Evolutionary conservation across 2,888 invertebrate genomes (phyloP).

Genomic region (Fragum sueziense): DNA sequence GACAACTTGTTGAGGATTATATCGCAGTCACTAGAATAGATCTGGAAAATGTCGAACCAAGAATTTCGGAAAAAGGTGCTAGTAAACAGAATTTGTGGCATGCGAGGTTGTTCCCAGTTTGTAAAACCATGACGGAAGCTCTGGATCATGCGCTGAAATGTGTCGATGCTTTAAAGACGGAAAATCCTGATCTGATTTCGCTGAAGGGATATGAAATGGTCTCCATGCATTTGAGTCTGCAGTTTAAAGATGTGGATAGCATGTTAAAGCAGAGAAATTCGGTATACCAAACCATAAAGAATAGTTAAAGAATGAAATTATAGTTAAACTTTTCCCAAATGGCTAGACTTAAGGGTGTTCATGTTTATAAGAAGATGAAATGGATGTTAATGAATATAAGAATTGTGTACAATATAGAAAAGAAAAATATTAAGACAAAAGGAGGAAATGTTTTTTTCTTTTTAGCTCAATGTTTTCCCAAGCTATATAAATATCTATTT

Average conservation of each 20-base stretch:
- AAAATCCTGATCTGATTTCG: constrained; percentile 30
- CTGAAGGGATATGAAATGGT: constrained; percentile 42
- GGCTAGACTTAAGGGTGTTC: no score
- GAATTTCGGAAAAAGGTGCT: background rate
- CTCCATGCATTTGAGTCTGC: constrained; percentile 72
- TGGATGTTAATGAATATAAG: no score
- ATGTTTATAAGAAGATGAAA: no score
- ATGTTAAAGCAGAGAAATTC: constrained; percentile 73
- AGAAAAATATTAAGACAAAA: background rate
- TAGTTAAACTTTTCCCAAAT: no score
- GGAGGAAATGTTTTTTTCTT: background rate
- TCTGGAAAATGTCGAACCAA: constrained; percentile 7
- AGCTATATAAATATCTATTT: no score
- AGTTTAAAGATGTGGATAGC: constrained; percentile 67
- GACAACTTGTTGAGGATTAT: constrained; percentile 57
- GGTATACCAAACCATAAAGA: constrained; percentile 62
- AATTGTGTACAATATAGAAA: no score
- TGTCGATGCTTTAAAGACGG: constrained; percentile 49
- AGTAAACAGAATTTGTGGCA: constrained; percentile 72
- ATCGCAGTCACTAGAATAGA: constrained; percentile 27
- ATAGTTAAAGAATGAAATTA: background rate
- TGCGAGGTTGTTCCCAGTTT: constrained; percentile 73
- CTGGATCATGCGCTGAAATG: constrained; percentile 64
- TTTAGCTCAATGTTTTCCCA: background rate
- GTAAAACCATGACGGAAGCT: constrained; percentile 70